Evolutionary conservation across 2,797 vertebrate genomes (phyloP), one percentile per base, ranked within the genome.

Genomic region (Sebastes oblongus): DNA sequence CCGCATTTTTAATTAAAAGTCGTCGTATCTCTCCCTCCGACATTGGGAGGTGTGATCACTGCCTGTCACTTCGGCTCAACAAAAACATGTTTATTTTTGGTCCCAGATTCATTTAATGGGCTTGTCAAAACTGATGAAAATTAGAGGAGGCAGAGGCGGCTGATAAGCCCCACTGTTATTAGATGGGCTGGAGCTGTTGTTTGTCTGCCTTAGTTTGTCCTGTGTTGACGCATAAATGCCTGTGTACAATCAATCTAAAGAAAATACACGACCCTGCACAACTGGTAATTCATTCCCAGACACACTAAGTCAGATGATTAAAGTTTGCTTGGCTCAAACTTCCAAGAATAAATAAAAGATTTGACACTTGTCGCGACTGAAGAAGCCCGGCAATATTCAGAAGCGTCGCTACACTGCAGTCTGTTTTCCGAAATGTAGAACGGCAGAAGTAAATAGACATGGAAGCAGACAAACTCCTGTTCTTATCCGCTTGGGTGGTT

Each of bases 121-220:
- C 88, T 91, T 94, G 94, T 95, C 94, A 93, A 89, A 91, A 90
- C 91, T 93, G 94, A 94, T 92, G 92, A 91, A 94, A 94, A 94
- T 90, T 87, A 93, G 92, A 93, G 90, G 78, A 88, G 92, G 90
- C 93, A 92, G 89, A 88, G 88, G 86, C 87, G 65, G 82, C 90
- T 82, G 94, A 94, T 94, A 91, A 93, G 87, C 84, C 85, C 80
- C 86, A 60, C 86, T 83, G 90, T 94, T 92, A 92, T 95, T 93
- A 94, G 89, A 91, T 86, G 85, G 90, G 78, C 83, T 86, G 85
- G 81, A 84, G 84, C 84, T 67, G 77, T 79, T 90, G 88, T 91
- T 90, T 92, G 89, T 88, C 89, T 72, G 84, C 80, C 81, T 89
- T 62, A 60, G 75, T 87, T 91, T 85, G 86, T 88, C 86, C 83